These are phyloP conservation scores for Drosophila austrosaltans DNA, from an alignment of 2,888 invertebrate genomes.

Conservation along the genomic window DNA sequence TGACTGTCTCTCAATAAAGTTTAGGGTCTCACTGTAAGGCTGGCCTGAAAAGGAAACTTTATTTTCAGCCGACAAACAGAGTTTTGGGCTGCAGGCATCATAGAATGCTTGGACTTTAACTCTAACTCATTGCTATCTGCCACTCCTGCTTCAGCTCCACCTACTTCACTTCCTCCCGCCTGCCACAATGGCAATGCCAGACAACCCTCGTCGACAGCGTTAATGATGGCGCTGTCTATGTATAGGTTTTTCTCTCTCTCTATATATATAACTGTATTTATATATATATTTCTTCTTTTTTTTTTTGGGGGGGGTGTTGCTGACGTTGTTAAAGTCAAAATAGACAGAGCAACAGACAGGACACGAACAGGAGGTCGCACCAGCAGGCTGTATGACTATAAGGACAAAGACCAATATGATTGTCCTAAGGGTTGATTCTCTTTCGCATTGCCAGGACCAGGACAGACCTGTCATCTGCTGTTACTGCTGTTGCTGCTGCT, in stretches of 20 bases:
- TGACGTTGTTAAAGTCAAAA: conserved; percentile 77
- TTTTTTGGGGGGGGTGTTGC: conserved; percentile 70
- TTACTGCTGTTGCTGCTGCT: conserved; percentile 32
- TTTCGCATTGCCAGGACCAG: conserved; percentile 16
- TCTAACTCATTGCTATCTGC: not conserved
- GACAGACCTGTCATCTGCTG: conserved; percentile 40
- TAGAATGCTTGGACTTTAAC: not conserved
- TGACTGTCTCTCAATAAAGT: conserved; percentile 11
- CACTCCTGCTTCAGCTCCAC: conserved; percentile 1
- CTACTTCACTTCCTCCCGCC: conserved; percentile 26
- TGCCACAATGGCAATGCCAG: conserved; percentile 27
- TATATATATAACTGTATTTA: conserved; percentile 11
- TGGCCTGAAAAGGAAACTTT: not conserved
- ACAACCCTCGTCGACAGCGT: conserved; percentile 75
- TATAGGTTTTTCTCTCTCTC: conserved; percentile 15
- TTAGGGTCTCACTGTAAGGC: not conserved
- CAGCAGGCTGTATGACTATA: conserved; percentile 27
- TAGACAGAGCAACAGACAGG: conserved; percentile 53
- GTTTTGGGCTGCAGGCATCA: conserved; percentile 8
- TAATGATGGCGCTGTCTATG: conserved; percentile 60
- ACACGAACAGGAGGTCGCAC: conserved; percentile 5
- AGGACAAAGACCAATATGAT: conserved; percentile 51
- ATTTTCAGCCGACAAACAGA: conserved; percentile 23
- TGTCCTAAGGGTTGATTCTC: conserved; percentile 66
- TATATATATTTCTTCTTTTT: conserved; percentile 19